A percentile compares a stretch with the other conserved stretches of the same genome.
Evolutionary conservation across 2,797 vertebrate genomes (phyloP).

Genomic region (Cynopterus sphinx): DNA sequence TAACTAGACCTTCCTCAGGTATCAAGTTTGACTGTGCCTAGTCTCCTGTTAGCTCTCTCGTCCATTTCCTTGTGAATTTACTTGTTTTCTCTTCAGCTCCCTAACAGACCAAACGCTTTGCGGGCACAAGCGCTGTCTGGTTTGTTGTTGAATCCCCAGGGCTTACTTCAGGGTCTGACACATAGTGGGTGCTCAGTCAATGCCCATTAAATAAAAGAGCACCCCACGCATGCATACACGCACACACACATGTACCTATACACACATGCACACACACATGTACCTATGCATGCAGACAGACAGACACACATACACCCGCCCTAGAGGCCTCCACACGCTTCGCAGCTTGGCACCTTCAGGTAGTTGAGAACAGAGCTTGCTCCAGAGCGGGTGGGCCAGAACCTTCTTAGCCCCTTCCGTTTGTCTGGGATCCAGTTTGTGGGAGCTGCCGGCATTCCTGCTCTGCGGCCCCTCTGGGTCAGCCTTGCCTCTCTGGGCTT

Average conservation of each 20-base stretch:
- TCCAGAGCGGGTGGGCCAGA: not conserved
- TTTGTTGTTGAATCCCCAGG: not conserved
- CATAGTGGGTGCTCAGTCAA: not conserved
- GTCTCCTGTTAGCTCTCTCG: not conserved
- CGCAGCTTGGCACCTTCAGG: not conserved
- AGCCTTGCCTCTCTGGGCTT: not conserved
- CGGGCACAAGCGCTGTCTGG: not conserved
- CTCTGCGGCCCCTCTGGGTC: not conserved
- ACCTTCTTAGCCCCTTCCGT: not conserved
- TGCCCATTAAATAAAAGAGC: not conserved
- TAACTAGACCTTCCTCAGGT: not conserved
- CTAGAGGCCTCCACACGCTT: not conserved
- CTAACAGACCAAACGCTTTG: not conserved
- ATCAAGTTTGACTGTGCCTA: not conserved
- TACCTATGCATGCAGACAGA: too few relatives aligned
- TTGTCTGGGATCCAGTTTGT: not conserved
- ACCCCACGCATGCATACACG: too few relatives aligned
- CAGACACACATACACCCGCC: not conserved
- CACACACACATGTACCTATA: not conserved
- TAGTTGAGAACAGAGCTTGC: not conserved
- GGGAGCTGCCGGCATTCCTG: not conserved
- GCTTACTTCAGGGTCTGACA: not conserved
- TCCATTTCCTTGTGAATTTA: not conserved
- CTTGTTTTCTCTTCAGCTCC: not conserved
- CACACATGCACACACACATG: too few relatives aligned